These are phyloP conservation scores for Thunnus albacares DNA, from an alignment of 2,797 vertebrate species.

Conservation along the genomic window DNA sequence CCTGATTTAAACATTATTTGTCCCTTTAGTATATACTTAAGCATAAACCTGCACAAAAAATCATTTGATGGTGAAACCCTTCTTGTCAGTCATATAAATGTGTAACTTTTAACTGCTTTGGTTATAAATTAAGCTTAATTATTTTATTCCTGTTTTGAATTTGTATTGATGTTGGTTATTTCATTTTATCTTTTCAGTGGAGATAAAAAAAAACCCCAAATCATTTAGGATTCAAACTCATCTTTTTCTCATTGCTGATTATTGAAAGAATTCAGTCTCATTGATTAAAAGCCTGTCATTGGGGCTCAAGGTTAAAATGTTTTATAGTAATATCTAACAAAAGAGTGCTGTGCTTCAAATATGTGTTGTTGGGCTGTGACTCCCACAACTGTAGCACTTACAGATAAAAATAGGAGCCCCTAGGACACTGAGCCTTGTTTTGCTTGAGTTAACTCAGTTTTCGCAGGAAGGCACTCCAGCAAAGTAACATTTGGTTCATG, in stretches of 20 bases:
- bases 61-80: neutral
- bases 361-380: neutral
- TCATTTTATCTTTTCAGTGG: neutral
- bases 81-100: neutral
- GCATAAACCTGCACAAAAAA: too few relatives aligned
- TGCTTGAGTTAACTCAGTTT: conserved; percentile 41
- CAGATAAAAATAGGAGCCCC: conserved; percentile 14
- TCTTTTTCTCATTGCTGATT: neutral
- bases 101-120: neutral
- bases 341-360: neutral
- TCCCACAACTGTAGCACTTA: neutral
- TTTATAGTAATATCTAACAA: neutral
- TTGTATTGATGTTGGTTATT: neutral
- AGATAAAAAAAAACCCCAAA: neutral
- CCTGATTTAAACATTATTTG: too few relatives aligned
- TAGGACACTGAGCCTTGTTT: conserved; percentile 7
- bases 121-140: neutral
- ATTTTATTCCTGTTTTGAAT: neutral
- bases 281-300: neutral
- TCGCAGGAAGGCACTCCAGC: conserved; percentile 79
- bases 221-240: neutral
- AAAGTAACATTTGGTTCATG: conserved; percentile 63
- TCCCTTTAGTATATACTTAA: too few relatives aligned
- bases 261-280: neutral
- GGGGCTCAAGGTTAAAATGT: neutral